These are phyloP conservation scores for Euspilapteryx auroguttella DNA, from an alignment of 2,888 invertebrate genomes.

Conservation along the genomic window DNA sequence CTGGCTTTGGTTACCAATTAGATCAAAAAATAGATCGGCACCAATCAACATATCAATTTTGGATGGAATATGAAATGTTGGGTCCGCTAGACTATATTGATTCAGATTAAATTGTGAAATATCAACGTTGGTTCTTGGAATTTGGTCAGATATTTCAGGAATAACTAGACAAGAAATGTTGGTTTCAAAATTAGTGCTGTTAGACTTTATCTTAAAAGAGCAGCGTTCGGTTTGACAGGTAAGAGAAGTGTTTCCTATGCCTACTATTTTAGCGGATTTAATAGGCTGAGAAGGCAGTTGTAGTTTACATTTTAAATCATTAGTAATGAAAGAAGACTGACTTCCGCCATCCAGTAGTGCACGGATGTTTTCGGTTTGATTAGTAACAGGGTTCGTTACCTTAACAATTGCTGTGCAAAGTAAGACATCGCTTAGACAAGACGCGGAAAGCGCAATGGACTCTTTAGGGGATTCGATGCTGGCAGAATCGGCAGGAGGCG, in stretches of 20 bases:
- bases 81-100: neutral
- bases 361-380: neutral
- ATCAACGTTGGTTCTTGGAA: neutral
- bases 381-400: neutral
- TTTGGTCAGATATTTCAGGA: neutral
- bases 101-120: neutral
- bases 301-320: neutral
- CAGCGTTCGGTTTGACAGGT: neutral
- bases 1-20: neutral
- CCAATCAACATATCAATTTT: neutral
- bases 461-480: neutral
- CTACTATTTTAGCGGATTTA: neutral
- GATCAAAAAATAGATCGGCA: neutral
- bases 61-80: neutral
- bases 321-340: conserved; percentile 1
- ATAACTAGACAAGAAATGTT: neutral
- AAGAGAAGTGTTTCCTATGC: neutral
- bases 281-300: neutral
- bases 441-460: neutral
- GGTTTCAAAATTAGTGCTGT: neutral
- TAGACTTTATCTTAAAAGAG: neutral
- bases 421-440: neutral
- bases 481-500: too few relatives aligned
- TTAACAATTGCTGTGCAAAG: neutral
- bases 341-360: neutral